Conservation (phyloP, 37 sponge, comb jelly and placozoan genomes). For the Halichondria panicea region DNA sequence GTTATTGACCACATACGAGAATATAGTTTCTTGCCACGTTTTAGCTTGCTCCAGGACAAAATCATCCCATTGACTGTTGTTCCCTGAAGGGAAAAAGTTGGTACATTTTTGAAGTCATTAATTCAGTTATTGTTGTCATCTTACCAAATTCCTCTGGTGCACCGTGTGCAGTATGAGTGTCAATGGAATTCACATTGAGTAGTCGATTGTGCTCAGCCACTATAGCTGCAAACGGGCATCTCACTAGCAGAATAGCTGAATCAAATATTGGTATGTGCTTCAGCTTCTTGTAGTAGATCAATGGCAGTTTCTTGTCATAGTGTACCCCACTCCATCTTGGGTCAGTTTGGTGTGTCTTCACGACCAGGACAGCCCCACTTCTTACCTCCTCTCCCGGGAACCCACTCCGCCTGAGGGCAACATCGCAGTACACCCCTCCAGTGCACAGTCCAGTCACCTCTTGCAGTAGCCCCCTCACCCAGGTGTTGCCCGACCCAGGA, state of each 20-base stretch:
- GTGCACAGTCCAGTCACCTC: slow-evolving; percentile 65
- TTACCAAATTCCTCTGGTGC: slow-evolving; percentile 36
- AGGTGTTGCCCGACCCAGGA: slow-evolving; percentile 66
- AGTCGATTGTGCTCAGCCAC: slow-evolving; percentile 35
- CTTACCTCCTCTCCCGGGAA: slow-evolving; percentile 47
- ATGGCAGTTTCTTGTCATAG: slow-evolving; percentile 13
- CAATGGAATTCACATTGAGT: neutral
- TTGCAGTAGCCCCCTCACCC: slow-evolving; percentile 55
- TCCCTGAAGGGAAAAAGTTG: no score
- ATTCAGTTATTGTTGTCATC: no score
- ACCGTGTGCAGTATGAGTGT: slow-evolving; percentile 4
- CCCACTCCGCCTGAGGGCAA: slow-evolving; percentile 2
- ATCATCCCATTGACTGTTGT: neutral
- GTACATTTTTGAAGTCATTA: no score
- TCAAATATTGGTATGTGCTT: slow-evolving; percentile 25
- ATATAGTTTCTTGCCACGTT: slow-evolving; percentile 4
- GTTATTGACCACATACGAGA: neutral
- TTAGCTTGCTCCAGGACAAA: slow-evolving; percentile 2
- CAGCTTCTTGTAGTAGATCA: slow-evolving; percentile 13
- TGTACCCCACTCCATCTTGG: slow-evolving; percentile 41
- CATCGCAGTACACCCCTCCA: slow-evolving; percentile 57
- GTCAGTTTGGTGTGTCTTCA: slow-evolving; percentile 47
- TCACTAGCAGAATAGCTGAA: slow-evolving; percentile 28
- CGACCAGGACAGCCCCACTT: slow-evolving; percentile 45
- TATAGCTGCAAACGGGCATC: slow-evolving; percentile 43